phyloP scores from a whole-genome alignment of 2,113 vertebrate genomes.

The Saimiri boliviensis region DNA sequence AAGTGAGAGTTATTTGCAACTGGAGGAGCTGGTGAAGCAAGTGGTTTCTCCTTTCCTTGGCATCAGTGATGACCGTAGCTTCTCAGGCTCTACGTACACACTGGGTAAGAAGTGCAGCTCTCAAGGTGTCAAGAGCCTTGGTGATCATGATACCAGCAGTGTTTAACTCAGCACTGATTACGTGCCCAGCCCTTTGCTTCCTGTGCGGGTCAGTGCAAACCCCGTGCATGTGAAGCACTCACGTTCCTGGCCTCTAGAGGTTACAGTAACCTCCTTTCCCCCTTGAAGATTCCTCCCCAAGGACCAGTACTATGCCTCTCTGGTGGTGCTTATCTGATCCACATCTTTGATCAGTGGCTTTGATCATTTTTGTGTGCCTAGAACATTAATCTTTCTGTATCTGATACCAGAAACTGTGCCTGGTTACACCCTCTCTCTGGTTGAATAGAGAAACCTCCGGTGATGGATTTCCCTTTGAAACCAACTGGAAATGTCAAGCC shows the following conservation, averaged over 20 bases:
- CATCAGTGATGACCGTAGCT: slow-evolving; percentile 83
- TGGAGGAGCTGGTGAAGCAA: slow-evolving; percentile 92
- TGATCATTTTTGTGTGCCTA: background rate
- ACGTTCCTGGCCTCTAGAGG: background rate
- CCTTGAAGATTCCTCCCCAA: background rate
- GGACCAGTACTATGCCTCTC: background rate
- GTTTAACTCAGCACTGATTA: rapidly evolving
- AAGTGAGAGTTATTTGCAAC: slow-evolving; percentile 87
- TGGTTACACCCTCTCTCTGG: no score
- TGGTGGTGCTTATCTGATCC: background rate
- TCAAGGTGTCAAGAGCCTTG: background rate
- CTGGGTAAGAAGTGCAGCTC: slow-evolving; percentile 80
- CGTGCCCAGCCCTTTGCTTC: rapidly evolving
- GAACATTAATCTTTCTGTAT: background rate
- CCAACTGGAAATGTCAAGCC: background rate
- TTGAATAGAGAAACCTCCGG: background rate
- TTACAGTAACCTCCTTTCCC: rapidly evolving
- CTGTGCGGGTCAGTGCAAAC: background rate
- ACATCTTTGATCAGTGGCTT: background rate
- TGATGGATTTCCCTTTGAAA: background rate
- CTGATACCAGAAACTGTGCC: background rate
- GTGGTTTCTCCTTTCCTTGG: slow-evolving; percentile 93
- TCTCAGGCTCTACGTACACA: slow-evolving; percentile 72
- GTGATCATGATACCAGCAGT: rapidly evolving
- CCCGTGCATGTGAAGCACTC: background rate